phyloP scores from a whole-genome alignment of 2,797 vertebrate species.

The Erethizon dorsatum region DNA sequence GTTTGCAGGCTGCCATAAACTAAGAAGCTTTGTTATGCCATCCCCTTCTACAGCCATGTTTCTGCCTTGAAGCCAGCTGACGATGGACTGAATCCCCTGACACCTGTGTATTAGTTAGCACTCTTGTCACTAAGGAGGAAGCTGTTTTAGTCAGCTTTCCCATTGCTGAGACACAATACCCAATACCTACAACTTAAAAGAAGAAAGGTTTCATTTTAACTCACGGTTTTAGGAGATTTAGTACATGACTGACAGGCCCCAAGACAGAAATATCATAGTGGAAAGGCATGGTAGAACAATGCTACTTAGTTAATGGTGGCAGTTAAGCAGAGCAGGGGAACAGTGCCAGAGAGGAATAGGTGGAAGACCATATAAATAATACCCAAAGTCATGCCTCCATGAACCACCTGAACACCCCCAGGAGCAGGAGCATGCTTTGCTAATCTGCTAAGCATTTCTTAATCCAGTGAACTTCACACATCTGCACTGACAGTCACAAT shows the following conservation, averaged over 20 bases:
- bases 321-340: neutral
- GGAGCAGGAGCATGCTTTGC: neutral
- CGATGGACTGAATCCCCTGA: neutral
- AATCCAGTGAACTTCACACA: neutral
- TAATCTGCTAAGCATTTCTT: neutral
- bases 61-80: neutral
- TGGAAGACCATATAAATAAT: neutral
- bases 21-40: neutral
- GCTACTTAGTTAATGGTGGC: neutral
- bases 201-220: neutral
- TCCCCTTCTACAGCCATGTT: neutral
- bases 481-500: neutral
- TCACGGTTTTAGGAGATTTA: neutral
- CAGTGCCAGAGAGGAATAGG: neutral
- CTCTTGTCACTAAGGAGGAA: neutral
- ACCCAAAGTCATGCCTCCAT: neutral
- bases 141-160: neutral
- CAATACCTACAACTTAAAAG: neutral
- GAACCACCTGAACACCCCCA: neutral
- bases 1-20: neutral
- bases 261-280: neutral
- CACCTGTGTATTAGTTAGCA: neutral
- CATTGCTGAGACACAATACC: neutral
- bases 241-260: neutral
- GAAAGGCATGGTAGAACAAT: neutral